These are phyloP conservation scores for Eidolon dupreanum DNA, from an alignment of 2,797 vertebrate species.

Conservation along the genomic window DNA sequence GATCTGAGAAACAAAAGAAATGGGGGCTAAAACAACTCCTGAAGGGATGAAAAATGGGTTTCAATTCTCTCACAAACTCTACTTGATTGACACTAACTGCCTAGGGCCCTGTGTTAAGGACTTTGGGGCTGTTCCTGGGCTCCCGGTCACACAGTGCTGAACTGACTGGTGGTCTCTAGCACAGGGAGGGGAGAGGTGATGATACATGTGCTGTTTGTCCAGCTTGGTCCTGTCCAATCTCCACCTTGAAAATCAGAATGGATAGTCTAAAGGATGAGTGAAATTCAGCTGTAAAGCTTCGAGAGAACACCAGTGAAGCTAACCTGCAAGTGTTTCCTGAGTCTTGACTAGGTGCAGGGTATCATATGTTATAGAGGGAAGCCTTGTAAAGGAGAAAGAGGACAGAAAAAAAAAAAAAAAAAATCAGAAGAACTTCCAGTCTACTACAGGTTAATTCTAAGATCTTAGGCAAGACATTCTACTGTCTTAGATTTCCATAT, in stretches of 20 bases:
- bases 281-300: not conserved
- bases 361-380: not conserved
- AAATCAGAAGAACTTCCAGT: not conserved
- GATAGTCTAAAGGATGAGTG: not conserved
- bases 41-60: not conserved
- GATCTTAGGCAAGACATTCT: not conserved
- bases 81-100: not conserved
- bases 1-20: conserved; percentile 37
- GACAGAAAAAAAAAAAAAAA: not conserved
- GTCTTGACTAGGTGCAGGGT: not conserved
- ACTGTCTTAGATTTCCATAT: not conserved
- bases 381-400: not conserved
- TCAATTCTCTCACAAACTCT: conserved; percentile 21
- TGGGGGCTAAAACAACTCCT: not conserved
- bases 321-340: not conserved
- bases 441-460: not conserved
- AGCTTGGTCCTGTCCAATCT: not conserved
- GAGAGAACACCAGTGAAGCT: not conserved
- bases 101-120: not conserved
- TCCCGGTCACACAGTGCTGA: not conserved
- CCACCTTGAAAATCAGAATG: not conserved
- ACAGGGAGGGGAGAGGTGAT: not conserved
- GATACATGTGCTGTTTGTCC: not conserved
- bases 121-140: not conserved
- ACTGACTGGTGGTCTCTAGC: not conserved